Evolutionary conservation across 2,888 invertebrate genomes (phyloP), one percentile per base, ranked within the genome.

Genomic region (Andrena praecox): DNA sequence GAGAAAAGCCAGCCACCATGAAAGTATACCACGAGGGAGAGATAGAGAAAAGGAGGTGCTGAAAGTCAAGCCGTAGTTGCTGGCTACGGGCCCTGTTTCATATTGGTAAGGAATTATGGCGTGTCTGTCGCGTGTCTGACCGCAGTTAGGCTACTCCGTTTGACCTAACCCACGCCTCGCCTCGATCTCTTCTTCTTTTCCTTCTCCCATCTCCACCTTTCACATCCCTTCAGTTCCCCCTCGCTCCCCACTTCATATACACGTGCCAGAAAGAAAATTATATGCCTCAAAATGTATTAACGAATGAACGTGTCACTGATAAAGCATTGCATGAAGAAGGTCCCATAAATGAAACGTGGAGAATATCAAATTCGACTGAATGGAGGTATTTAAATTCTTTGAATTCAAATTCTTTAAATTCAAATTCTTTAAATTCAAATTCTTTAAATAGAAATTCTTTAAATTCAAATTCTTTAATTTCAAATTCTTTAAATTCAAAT

Each of bases 171-270:
- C 72, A 64, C 76, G 72, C 67, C 79, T 81, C 71, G 77, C 72
- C 66, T 62, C 64, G 67, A 92, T 93, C 91, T 92, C 91, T 92
- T 92, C 92, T 91, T 91, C 90, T 80, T 79, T 82, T 78, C 82
- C 71, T 56, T 78, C 59, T 29, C 27, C 31, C 70, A 24, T 54
- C 60, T 29, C 60, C 24, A 79, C 63, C 68, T 59, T 69, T 31
- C 35, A 20, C 10, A n/a, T 54, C 27, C 62, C 50, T 60, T 56
- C 20, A 52, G 31, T 33, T 42, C 48, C 59, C 42, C 56, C 56
- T 16, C 20, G 16, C 31, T 69, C 50, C 72, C 29, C 54, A n/a
- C 29, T 50, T 56, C n/a, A 29, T 48, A 12, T 31, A 48, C 50
- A 12, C 2, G 12, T 50, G n/a, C 29, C 5, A 12, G 56, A 20